These are phyloP conservation scores for Drosophila pegasa DNA, from an alignment of 2,888 invertebrate species.

Conservation along the genomic window DNA sequence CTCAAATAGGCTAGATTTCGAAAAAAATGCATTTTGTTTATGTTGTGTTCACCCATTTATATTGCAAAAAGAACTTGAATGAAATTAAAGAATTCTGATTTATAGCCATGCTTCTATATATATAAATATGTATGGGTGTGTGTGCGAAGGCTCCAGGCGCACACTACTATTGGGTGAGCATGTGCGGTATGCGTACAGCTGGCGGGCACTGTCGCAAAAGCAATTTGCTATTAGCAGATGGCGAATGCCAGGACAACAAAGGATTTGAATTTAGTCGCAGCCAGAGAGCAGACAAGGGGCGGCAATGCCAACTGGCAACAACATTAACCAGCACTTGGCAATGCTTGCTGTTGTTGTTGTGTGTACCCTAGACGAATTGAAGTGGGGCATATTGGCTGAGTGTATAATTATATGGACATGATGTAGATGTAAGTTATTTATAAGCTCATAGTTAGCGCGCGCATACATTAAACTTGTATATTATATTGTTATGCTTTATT, in stretches of 20 bases:
- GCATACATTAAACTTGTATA: no score
- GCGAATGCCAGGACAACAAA: constrained; percentile 37
- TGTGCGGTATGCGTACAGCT: constrained; percentile 32
- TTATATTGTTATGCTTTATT: no score
- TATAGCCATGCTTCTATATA: constrained; percentile 6
- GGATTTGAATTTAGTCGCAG: constrained; percentile 48
- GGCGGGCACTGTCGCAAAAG: constrained; percentile 46
- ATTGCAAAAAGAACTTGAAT: neutral
- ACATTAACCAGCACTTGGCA: constrained; percentile 49
- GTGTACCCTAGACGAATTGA: neutral
- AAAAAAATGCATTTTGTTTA: no score
- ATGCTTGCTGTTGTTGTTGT: constrained; percentile 15
- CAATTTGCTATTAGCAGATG: constrained; percentile 53
- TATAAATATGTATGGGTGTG: neutral
- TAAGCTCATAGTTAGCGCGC: no score
- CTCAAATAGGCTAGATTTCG: no score
- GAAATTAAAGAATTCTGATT: constrained; percentile 27
- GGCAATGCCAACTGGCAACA: constrained; percentile 32
- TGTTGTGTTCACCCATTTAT: neutral
- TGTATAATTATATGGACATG: no score
- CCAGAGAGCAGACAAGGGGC: constrained; percentile 2
- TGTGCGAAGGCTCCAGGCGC: constrained; percentile 7
- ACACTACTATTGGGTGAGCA: constrained; percentile 21
- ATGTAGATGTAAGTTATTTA: no score
- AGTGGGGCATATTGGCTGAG: neutral